Evolutionary conservation across 2,797 vertebrate species (phyloP).

Genomic region (Cirrhinus mrigala): DNA sequence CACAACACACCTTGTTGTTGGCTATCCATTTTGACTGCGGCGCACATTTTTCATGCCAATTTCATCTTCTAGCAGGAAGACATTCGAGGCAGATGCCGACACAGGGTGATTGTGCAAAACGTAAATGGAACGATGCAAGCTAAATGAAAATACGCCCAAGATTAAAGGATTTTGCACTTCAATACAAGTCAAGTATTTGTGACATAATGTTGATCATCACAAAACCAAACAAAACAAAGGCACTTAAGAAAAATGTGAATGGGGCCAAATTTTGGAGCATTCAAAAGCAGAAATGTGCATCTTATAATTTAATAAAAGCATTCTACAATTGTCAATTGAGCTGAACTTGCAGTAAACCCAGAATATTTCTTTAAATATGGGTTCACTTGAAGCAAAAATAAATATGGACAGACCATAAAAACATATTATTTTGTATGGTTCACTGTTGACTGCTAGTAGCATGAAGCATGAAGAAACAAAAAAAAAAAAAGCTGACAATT

Average conservation of each 20-base stretch:
- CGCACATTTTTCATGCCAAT: background rate
- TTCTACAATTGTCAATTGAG: background rate
- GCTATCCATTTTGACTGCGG: background rate
- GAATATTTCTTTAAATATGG: background rate
- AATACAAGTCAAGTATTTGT: background rate
- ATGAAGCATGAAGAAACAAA: too few relatives aligned
- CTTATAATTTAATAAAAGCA: background rate
- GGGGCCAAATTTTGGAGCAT: background rate
- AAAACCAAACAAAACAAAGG: background rate
- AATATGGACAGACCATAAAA: too few relatives aligned
- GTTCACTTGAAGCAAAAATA: background rate
- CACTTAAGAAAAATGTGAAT: slow-evolving; percentile 1
- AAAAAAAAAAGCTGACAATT: background rate
- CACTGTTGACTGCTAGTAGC: background rate
- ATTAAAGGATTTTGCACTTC: background rate
- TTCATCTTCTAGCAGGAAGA: too few relatives aligned
- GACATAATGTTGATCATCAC: background rate
- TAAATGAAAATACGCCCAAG: background rate
- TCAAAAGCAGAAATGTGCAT: background rate
- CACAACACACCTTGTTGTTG: background rate
- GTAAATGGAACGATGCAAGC: background rate
- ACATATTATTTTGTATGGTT: background rate
- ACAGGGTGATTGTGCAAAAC: background rate
- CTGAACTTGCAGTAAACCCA: background rate
- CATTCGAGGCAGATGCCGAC: background rate